Base-by-base conservation (phyloP, 2,113 vertebrate species). In the Pterocles gutturalis region DNA sequence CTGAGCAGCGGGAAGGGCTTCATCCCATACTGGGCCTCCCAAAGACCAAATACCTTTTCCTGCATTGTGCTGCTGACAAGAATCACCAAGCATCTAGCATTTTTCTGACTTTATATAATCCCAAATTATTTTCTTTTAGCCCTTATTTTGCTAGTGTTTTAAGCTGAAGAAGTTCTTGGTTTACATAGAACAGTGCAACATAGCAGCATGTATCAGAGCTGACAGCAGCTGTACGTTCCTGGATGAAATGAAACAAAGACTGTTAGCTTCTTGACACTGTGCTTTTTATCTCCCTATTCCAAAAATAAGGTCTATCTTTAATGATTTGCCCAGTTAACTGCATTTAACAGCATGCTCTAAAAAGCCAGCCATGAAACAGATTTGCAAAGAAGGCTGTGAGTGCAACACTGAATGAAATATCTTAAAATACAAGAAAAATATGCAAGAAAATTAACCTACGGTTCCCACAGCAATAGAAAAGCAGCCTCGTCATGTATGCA, bases 381-480 rank as follows among this genome's bases (percentile, higher is more conserved):
- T 41, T 22, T 76, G 53, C 53, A 93, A 48, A 69, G 71, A 48
- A 16, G 19, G 43, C 69, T 84, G 41, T 46, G 10, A 76, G 62
- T 11, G 28, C 34, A 79, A 60, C n/a, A 36, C 1, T 8, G 38
- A 81, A 61, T 17, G 70, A 57, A 86, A 54, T 26, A 11, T 60
- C 70, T 64, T 75, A 69, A 89, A 91, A 93, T 14, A 57, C 24
- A 75, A 31, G 15, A 51, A 54, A 71, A 89, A 87, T 7, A 90
- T 9, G 34, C 46, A 76, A 73, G 58, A 45, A 67, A 94, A 91
- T 34, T 45, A 83, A 89, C n/a, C 58, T 70, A 48, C 33, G 79
- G 71, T 94, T 96, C 82, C 93, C 79, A 80, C 79, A 79, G 71
- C 84, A 89, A 83, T 29, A 77, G 73, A 54, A 76, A 83, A 77